Evolutionary conservation across 1,140 invertebrate species (phyloP).

Genomic region (Hylyphantes graminicola): DNA sequence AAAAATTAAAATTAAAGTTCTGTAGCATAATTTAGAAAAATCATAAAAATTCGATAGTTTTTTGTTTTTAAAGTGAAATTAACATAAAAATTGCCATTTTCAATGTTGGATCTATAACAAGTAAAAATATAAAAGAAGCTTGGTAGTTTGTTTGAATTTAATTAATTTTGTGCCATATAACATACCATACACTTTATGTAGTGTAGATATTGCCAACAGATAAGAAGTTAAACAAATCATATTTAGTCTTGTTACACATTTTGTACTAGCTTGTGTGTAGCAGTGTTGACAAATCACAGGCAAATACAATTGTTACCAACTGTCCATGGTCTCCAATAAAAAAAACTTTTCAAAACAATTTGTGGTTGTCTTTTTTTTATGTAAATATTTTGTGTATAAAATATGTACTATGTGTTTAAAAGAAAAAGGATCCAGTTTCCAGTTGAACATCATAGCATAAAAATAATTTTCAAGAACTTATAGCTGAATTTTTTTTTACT

Average conservation of each 20-base stretch:
- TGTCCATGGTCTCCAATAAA: conserved; percentile 57
- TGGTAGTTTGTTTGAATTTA: neutral
- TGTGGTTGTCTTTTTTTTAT: neutral
- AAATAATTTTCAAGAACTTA: too few species aligned
- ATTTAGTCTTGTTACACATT: conserved; percentile 52
- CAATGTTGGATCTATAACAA: too few species aligned
- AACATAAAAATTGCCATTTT: neutral
- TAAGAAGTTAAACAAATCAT: conserved; percentile 42
- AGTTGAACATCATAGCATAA: too few species aligned
- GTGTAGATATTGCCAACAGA: conserved; percentile 11
- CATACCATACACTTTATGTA: neutral
- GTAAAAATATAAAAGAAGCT: too few species aligned
- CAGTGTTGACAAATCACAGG: conserved; percentile 44
- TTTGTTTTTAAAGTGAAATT: neutral
- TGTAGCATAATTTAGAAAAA: neutral
- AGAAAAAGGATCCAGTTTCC: too few species aligned
- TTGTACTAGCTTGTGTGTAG: conserved; percentile 58
- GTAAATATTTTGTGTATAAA: too few species aligned
- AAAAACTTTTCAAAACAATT: conserved; percentile 35
- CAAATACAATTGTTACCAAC: conserved; percentile 58
- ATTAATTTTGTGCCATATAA: conserved; percentile 13
- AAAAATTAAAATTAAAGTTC: neutral
- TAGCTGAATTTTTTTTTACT: too few species aligned
- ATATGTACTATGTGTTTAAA: too few species aligned
- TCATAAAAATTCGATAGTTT: neutral